A percentile compares a stretch with the other conserved stretches of the same genome.
These are phyloP conservation scores for Incurvaria masculella DNA, from an alignment of 2,888 invertebrate species.

Conservation along the genomic window DNA sequence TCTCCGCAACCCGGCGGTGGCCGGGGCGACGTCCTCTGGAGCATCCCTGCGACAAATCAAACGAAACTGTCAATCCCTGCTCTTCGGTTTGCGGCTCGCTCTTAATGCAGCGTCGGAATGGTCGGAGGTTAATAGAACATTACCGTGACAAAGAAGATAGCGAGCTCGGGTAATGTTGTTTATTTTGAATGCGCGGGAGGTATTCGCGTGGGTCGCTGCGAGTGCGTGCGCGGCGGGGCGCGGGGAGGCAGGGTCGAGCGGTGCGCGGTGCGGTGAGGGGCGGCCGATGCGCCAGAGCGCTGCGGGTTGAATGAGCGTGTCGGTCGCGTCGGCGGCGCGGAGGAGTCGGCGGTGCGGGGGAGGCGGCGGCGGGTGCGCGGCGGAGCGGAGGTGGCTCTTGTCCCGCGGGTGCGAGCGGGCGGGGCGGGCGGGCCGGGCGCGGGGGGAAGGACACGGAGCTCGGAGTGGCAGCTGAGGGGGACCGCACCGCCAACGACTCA, in stretches of 20 bases:
- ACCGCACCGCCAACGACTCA: constrained; percentile 23
- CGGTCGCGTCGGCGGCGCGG: constrained; percentile 16
- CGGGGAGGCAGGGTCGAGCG: constrained; percentile 22
- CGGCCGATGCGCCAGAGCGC: constrained; percentile 50
- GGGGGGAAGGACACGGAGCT: constrained; percentile 19
- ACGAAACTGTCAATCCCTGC: constrained; percentile 8
- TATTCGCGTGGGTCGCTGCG: constrained; percentile 14
- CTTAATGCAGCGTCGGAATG: constrained; percentile 7
- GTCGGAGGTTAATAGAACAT: not conserved
- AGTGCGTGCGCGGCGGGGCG: constrained; percentile 17
- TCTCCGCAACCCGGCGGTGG: constrained; percentile 36
- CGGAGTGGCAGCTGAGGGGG: constrained; percentile 27
- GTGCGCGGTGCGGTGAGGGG: constrained; percentile 28
- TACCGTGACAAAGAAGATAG: not conserved
- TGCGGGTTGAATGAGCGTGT: constrained; percentile 43
- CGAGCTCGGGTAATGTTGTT: not conserved
- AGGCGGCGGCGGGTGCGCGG: constrained; percentile 33
- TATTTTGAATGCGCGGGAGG: constrained; percentile 9
- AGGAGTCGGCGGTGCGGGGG: constrained; percentile 42
- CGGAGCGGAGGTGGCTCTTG: constrained; percentile 27
- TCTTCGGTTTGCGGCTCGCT: constrained; percentile 1
- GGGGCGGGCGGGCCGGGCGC: constrained; percentile 23
- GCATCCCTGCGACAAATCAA: constrained; percentile 55
- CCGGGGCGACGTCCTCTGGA: constrained; percentile 50
- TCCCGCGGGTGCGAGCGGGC: constrained; percentile 26